These are phyloP conservation scores for Dryococelus australis DNA, from an alignment of 2,888 invertebrate genomes.

Conservation along the genomic window DNA sequence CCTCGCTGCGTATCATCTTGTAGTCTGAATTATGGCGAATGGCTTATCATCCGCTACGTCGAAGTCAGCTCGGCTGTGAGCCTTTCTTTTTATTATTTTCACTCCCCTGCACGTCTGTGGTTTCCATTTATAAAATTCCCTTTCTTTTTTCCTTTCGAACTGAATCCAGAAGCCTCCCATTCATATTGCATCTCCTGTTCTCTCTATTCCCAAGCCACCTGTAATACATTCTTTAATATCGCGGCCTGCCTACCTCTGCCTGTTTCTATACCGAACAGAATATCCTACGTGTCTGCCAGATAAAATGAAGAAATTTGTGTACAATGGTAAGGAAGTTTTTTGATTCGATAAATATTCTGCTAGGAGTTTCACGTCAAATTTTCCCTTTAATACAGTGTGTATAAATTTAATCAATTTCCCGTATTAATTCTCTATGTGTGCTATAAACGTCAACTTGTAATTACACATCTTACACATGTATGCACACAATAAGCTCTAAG, in stretches of 20 bases:
- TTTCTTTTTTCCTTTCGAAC: neutral
- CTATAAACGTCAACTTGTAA: too few relatives aligned
- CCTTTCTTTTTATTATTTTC: neutral
- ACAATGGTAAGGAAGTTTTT: neutral
- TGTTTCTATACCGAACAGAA: neutral
- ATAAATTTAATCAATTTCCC: too few relatives aligned
- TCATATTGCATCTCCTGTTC: conserved; percentile 6
- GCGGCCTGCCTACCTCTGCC: neutral
- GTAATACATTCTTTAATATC: conserved; percentile 7
- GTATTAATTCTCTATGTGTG: too few relatives aligned
- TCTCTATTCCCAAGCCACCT: neutral
- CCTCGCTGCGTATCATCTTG: neutral
- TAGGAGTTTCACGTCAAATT: neutral
- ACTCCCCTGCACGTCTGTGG: neutral
- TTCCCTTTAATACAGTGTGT: too few relatives aligned
- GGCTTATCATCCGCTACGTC: neutral
- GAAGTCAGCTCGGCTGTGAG: neutral
- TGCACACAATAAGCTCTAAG: too few relatives aligned
- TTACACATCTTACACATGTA: too few relatives aligned
- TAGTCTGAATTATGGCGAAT: neutral
- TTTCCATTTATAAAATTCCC: neutral
- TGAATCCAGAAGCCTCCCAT: neutral
- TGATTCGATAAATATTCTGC: neutral
- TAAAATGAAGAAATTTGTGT: neutral
- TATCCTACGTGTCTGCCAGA: neutral